Conservation (phyloP, 2,888 invertebrate species). For the Galerucella calmariensis region DNA sequence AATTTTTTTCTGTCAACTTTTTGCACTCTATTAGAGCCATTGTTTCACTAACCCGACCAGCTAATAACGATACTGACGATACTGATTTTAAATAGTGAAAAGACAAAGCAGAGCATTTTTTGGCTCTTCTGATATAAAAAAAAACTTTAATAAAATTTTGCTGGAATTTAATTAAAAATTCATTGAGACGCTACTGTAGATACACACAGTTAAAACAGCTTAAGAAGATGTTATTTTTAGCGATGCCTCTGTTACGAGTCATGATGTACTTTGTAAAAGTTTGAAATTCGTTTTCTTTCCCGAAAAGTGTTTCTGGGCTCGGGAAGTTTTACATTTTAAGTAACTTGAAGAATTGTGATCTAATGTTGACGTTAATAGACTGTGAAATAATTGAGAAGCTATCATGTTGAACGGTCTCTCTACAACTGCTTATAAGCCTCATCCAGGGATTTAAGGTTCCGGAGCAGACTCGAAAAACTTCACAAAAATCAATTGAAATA, state of each 20-base stretch:
- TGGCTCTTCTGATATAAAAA: no score
- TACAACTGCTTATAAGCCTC: background rate
- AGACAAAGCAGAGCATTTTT: no score
- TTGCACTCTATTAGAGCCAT: no score
- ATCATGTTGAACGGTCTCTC: constrained; percentile 13
- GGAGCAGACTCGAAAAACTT: background rate
- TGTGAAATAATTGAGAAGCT: constrained; percentile 26
- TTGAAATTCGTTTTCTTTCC: constrained; percentile 36
- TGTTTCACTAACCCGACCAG: no score
- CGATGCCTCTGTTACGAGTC: constrained; percentile 18
- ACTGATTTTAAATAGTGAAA: no score
- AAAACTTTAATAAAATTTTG: no score
- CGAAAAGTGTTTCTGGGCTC: constrained; percentile 12
- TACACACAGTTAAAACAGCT: background rate
- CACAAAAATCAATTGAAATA: background rate
- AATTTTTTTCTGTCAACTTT: no score
- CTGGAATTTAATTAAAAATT: background rate
- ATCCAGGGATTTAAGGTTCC: background rate
- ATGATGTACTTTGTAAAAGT: constrained; percentile 32
- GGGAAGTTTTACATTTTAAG: constrained; percentile 19
- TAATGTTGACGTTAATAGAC: constrained; percentile 26
- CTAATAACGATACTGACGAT: no score
- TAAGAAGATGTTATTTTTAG: constrained; percentile 34
- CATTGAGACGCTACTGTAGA: background rate
- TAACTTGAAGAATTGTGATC: constrained; percentile 23